These are phyloP conservation scores for Alviniconcha strummeri DNA, from an alignment of 2,888 invertebrate genomes.

Conservation along the genomic window DNA sequence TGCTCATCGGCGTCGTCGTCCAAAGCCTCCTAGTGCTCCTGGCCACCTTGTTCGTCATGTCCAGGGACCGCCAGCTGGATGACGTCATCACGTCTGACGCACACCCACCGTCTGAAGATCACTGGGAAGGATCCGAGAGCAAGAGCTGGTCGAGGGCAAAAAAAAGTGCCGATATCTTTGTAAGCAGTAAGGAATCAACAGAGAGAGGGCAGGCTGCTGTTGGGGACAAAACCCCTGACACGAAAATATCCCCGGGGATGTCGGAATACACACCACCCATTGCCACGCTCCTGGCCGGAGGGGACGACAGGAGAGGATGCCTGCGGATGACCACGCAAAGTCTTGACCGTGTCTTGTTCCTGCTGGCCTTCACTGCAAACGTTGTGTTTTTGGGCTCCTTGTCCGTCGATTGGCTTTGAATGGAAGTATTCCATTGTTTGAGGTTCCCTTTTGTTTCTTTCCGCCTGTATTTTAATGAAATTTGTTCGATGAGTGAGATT, in stretches of 20 bases:
- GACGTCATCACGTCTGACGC: no score
- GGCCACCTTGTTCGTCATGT: conserved; percentile 28
- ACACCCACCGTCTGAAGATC: neutral
- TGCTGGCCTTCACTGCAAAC: neutral
- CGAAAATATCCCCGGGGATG: neutral
- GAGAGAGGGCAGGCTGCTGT: no score
- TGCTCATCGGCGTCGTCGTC: conserved; percentile 18
- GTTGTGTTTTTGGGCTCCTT: neutral
- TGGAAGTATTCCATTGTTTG: no score
- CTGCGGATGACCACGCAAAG: neutral
- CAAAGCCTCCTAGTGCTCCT: conserved; percentile 26
- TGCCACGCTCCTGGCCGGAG: neutral
- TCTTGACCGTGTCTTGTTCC: neutral
- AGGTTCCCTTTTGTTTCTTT: no score
- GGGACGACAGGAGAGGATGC: neutral
- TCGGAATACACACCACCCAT: neutral
- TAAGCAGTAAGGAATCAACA: neutral
- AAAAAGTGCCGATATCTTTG: neutral
- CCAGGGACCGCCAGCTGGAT: conserved; percentile 11
- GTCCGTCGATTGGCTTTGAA: no score
- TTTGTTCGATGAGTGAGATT: no score
- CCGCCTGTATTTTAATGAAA: no score
- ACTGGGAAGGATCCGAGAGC: neutral
- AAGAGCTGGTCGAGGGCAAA: no score
- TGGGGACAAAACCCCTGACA: neutral